phyloP scores from a whole-genome alignment of 2,888 invertebrate species.

The Clepsis dumicolana region DNA sequence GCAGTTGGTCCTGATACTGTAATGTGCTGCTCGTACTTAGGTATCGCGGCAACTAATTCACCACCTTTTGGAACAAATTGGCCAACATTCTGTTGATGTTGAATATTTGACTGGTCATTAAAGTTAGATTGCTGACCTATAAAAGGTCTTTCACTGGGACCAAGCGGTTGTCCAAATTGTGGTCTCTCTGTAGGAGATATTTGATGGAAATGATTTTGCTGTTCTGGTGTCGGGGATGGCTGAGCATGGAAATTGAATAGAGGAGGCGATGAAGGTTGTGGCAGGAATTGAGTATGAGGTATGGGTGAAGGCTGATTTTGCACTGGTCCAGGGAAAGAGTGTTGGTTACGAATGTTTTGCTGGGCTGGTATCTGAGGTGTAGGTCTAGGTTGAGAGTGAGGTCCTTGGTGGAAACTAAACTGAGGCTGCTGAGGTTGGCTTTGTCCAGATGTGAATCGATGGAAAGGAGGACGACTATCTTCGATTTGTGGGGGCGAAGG shows the following conservation, averaged over 20 bases:
- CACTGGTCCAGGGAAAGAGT: conserved; percentile 62
- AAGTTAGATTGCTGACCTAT: conserved; percentile 57
- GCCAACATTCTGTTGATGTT: conserved; percentile 78
- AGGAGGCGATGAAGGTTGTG: conserved; percentile 62
- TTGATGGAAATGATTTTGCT: conserved; percentile 42
- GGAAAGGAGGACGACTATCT: conserved; percentile 73
- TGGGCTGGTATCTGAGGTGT: conserved; percentile 60
- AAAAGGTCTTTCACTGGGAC: conserved; percentile 66
- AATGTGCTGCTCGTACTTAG: conserved; percentile 93
- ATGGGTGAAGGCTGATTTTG: conserved; percentile 58
- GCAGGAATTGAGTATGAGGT: conserved; percentile 45
- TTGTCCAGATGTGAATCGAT: conserved; percentile 62
- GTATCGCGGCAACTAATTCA: conserved; percentile 91
- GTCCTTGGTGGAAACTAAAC: conserved; percentile 79
- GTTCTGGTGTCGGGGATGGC: conserved; percentile 56
- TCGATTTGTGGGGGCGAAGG: conserved; percentile 79
- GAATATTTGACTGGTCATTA: conserved; percentile 63
- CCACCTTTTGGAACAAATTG: conserved; percentile 88
- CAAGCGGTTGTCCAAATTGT: conserved; percentile 63
- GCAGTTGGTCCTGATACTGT: conserved; percentile 81
- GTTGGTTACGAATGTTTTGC: conserved; percentile 58
- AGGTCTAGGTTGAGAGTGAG: conserved; percentile 67
- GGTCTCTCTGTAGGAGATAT: conserved; percentile 52
- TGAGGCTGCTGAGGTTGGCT: conserved; percentile 72
- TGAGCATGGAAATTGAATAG: conserved; percentile 76